Base-by-base conservation (phyloP, 2,888 invertebrate genomes). In the Ceratothoa steindachneri region DNA sequence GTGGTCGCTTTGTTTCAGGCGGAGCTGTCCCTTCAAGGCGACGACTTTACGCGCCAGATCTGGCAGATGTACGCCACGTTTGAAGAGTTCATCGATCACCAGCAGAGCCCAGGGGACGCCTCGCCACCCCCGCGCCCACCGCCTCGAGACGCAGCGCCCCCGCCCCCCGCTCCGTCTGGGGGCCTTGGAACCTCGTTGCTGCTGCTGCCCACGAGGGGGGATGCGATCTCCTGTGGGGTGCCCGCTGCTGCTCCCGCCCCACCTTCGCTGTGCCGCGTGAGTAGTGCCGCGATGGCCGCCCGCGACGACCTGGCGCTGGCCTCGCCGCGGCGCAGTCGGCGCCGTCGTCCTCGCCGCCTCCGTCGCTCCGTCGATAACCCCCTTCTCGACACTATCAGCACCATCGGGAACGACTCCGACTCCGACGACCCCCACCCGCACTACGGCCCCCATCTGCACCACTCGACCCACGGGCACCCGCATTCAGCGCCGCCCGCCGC, bases 61-160 rank as follows among this genome's bases (percentile, higher is more conserved):
- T 83, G 83, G 83, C 82, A 83, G 72, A 83, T 83, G 83, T 83
- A 83, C 81, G 82, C 82, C 55, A 82, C 82, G 28, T 83, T 83
- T 81, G 83, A 83, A 73, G 83, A 83, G 55, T 81, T 83, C 75
- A 80, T 82, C 71, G 82, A 82, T 73, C 81, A 81, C 41, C 82
- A 82, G 65, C 72, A 72, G 55, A 74, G 75, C 15, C 71, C 31
- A 15, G 29, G 9, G 67, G 67, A 30, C 29, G 67, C n/a, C 19
- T 27, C 53, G 1, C 55, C 69, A 19, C 70, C 70, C 22, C 29
- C 30, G 19, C 60, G 64, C 22, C 30, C 60, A 9, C 29, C 29
- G 5, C 64, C 22, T 30, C 30, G 30, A 19, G 71, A 69, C 30
- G 71, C 76, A 29, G 73, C 68, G 28, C 78, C 75, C 27, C 75